Conservation (phyloP, 2,797 vertebrate genomes). For the Notoglanidium macrostoma region DNA sequence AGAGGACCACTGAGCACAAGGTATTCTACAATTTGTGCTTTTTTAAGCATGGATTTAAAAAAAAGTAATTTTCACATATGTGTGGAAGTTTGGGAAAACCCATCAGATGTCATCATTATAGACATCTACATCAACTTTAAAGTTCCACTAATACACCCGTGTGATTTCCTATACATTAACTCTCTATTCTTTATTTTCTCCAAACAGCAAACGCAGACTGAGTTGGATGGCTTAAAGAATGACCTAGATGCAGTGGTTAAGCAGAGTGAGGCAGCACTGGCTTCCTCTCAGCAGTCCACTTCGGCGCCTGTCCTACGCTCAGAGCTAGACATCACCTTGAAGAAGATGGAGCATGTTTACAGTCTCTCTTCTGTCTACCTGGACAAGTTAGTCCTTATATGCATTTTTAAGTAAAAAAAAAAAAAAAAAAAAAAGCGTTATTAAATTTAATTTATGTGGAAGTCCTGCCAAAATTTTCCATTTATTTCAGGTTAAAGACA, state of each 20-base stretch:
- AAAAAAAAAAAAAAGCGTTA: not conserved
- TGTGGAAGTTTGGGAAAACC: not conserved
- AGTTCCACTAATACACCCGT: not conserved
- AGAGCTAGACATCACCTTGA: conserved; percentile 85
- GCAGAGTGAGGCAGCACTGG: conserved; percentile 81
- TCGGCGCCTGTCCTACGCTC: conserved; percentile 82
- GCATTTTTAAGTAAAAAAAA: not conserved
- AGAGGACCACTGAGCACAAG: conserved; percentile 87
- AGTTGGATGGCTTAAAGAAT: conserved; percentile 87
- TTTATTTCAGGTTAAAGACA: conserved; percentile 84
- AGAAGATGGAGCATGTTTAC: conserved; percentile 90
- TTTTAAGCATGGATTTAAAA: not conserved
- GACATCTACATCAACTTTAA: not conserved
- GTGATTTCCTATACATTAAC: not conserved
- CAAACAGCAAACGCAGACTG: conserved; percentile 83
- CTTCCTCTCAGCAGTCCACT: conserved; percentile 75
- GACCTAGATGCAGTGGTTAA: conserved; percentile 78
- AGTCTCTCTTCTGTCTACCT: conserved; percentile 91
- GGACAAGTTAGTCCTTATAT: conserved; percentile 81
- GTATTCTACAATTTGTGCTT: conserved; percentile 59
- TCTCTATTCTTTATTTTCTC: not conserved
- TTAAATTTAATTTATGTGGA: not conserved
- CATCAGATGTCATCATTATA: not conserved
- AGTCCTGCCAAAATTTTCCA: not conserved
- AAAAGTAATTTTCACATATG: not conserved